Percentiles rank a stretch among this genome's conserved stretches.
Evolutionary conservation across 2,888 invertebrate genomes (phyloP).

Genomic region (Brachyopa scutellaris): DNA sequence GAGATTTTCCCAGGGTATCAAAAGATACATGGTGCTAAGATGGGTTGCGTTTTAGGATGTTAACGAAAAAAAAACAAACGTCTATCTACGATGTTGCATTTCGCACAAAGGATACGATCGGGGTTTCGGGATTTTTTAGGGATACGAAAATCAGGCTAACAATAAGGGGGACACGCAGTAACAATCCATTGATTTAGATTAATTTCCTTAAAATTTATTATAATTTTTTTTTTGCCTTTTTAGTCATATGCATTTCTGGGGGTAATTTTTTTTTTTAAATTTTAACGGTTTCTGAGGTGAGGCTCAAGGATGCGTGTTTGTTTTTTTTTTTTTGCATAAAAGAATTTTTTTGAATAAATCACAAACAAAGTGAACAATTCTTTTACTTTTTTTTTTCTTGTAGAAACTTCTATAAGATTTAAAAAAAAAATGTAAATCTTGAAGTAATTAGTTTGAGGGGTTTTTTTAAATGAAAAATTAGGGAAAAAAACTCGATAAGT

Average conservation of each 20-base stretch:
- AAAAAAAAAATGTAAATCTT: slow-evolving; percentile 66
- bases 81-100: slow-evolving; percentile 60
- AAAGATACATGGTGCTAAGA: slow-evolving; percentile 54
- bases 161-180: slow-evolving; percentile 60
- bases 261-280: slow-evolving; percentile 22
- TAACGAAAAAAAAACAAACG: slow-evolving; percentile 57
- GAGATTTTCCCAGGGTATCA: slow-evolving; percentile 81
- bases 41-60: slow-evolving; percentile 71
- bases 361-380: slow-evolving; percentile 63
- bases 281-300: slow-evolving; percentile 67
- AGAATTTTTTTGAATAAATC: slow-evolving; percentile 57
- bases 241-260: slow-evolving; percentile 43
- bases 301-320: slow-evolving; percentile 64
- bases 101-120: slow-evolving; percentile 58
- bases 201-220: slow-evolving; percentile 74
- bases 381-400: slow-evolving; percentile 15
- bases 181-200: slow-evolving; percentile 73
- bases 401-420: not conserved
- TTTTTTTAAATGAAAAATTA: not conserved
- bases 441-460: slow-evolving; percentile 48
- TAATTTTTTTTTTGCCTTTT: slow-evolving; percentile 60
- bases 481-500: slow-evolving; percentile 20
- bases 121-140: slow-evolving; percentile 49
- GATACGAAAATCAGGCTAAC: slow-evolving; percentile 63
- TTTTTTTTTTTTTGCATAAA: slow-evolving; percentile 41